These are phyloP conservation scores for Wasmannia auropunctata DNA, from an alignment of 1,140 invertebrate genomes.

Conservation along the genomic window DNA sequence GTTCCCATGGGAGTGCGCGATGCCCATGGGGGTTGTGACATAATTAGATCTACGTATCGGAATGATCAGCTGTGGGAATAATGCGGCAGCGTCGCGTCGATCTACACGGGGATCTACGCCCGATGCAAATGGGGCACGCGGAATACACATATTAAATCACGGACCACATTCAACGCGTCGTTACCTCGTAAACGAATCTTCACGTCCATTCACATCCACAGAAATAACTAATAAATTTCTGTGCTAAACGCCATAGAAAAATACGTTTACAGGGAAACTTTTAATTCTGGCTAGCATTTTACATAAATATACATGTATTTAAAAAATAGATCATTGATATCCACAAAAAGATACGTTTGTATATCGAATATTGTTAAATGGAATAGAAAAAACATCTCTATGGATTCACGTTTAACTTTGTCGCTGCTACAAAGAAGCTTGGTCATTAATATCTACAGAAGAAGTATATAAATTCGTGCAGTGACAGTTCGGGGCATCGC, in stretches of 20 bases:
- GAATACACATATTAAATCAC: constrained; percentile 25
- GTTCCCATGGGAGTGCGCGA: constrained; percentile 72
- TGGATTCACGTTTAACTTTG: not conserved
- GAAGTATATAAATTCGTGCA: not conserved
- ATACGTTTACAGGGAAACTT: not conserved
- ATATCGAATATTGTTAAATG: not conserved
- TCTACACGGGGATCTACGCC: constrained; percentile 53
- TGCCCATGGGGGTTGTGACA: constrained; percentile 71
- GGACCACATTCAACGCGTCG: not conserved
- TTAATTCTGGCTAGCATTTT: not conserved
- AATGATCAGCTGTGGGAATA: constrained; percentile 76
- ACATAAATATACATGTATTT: not conserved
- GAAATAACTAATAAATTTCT: not conserved
- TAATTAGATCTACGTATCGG: constrained; percentile 75
- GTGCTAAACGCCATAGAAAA: not conserved
- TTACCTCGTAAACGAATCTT: not conserved
- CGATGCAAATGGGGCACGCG: constrained; percentile 36
- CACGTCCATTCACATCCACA: not conserved
- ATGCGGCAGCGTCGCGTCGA: constrained; percentile 46
- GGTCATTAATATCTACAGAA: not conserved
- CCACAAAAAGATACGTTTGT: not conserved
- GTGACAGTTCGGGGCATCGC: too few species aligned
- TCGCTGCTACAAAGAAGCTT: not conserved
- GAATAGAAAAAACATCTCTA: not conserved
- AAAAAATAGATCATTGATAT: not conserved